Base-by-base conservation (phyloP, 2,797 vertebrate species). In the Oryzias sinensis region DNA sequence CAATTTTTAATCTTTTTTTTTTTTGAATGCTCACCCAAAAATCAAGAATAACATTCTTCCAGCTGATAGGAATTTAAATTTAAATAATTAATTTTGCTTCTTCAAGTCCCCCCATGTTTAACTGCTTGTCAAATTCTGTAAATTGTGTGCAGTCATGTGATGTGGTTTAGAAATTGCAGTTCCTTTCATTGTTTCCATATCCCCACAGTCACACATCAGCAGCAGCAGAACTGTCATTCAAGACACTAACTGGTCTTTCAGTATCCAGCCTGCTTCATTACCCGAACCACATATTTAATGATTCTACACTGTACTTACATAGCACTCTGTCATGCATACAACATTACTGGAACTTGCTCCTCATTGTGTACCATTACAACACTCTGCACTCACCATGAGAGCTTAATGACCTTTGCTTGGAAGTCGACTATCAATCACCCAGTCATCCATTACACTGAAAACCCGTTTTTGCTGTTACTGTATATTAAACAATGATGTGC, bases 361-460 rank as follows among this genome's bases (percentile, higher is more conserved):
- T 54, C 53, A 37, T 56, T 67, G 53, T 66, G 54, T 74, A 75
- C 25, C 56, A 66, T 58, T 78, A 81, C 80, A 78, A 81, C 64
- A 76, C 57, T 62, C 62, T 68, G 42, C 70, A 48, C 56, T 56
- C 64, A 27, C 65, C 80, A 80, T 82, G 74, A 76, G 77, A 68
- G 45, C 62, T 60, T 82, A 87, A 90, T 82, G 83, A 76, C 65
- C 59, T 60, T 48, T 59, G 43, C 27, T 81, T 71, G 55, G 75
- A 58, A 59, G 65, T 50, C 5, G 0, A 29, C 68, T 55, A 84
- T 86, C 81, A 83, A 87, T 90, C 87, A 88, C 15, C 60, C 69
- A 62, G 63, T 79, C 79, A 71, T 62, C 70, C 58, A 56, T 77
- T 76, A 60, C 68, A 72, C 74, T 62, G 53, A 59, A 60, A 37